Evolutionary conservation across 2,113 vertebrate genomes (phyloP), one percentile per base, ranked within the genome.

Genomic region (Prochilodus magdalenae): DNA sequence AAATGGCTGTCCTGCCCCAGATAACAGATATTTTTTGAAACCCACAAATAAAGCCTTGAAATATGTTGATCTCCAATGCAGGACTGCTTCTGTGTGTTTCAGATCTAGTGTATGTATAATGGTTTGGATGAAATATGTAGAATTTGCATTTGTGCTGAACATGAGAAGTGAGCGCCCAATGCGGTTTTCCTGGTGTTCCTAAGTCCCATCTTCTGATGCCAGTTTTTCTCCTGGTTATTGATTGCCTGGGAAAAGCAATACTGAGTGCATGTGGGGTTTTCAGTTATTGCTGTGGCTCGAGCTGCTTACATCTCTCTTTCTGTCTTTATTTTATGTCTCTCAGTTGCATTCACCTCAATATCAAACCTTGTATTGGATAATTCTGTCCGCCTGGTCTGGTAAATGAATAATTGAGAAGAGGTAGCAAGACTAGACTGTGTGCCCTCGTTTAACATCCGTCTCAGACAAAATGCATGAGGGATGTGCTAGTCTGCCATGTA

Each of bases 181-280:
- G 14, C 29, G 53, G 29, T 16, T 20, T 77, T n/a, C 6, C 75
- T 63, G 55, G 29, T 62, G 22, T 44, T 55, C 30, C 59, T 15
- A 30, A 60, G 29, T 36, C 14, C 33, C 26, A 57, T 29, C 47
- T 72, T 63, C 49, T 47, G 59, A 71, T 59, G 3, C 44, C 26
- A 18, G 15, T 73, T 57, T 40, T 55, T 78, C 47, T 79, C 40
- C 60, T 30, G n/a, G 44, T 13, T 83, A 66, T 78, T 78, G 60
- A 66, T 74, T 83, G 60, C 36, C 26, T 49, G 26, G 22, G 40
- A 76, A 74, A 36, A 22, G 18, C 15, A 30, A 44, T 12, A 0
- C 30, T 14, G 14, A 83, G 24, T 67, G 15, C 16, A 27, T 66
- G 70, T 44, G 20, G 27, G 55, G 49, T 71, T 80, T 59, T 51